Percentiles rank a stretch among this genome's conserved stretches.
Evolutionary conservation across 2,888 invertebrate species (phyloP).

Genomic region (Acronicta alni): DNA sequence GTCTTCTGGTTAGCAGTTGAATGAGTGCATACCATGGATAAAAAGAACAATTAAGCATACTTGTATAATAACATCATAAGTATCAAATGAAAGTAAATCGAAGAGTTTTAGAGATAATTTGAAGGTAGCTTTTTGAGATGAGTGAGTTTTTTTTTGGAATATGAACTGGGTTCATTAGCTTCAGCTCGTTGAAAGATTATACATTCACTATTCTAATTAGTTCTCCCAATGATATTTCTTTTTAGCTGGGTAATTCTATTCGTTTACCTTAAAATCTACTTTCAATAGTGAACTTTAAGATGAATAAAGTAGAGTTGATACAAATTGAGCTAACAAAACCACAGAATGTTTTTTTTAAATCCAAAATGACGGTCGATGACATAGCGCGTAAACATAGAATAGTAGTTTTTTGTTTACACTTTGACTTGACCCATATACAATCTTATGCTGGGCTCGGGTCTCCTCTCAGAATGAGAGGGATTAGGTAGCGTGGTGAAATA

Average conservation of each 20-base stretch:
- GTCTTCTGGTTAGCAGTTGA: slow-evolving; percentile 76
- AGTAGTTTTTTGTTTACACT: not conserved
- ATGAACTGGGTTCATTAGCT: not conserved
- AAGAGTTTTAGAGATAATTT: slow-evolving; percentile 35
- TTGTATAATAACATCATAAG: slow-evolving; percentile 48
- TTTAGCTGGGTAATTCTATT: not conserved
- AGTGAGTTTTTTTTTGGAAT: slow-evolving; percentile 1
- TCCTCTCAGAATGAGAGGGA: no score
- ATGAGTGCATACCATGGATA: slow-evolving; percentile 71
- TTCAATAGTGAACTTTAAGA: not conserved
- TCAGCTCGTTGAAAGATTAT: not conserved
- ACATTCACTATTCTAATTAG: not conserved
- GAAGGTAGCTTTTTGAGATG: slow-evolving; percentile 7
- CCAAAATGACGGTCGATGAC: not conserved
- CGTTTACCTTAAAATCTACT: not conserved
- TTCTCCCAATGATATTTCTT: no score
- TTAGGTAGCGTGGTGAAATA: no score
- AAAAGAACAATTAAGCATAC: slow-evolving; percentile 61
- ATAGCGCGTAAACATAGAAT: not conserved
- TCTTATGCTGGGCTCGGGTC: no score
- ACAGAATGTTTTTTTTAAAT: not conserved
- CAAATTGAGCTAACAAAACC: not conserved
- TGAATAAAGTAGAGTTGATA: not conserved
- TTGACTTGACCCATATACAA: not conserved
- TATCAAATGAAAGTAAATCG: slow-evolving; percentile 52